Evolutionary conservation across 2,113 vertebrate species (phyloP), one percentile per base, ranked within the genome.

Genomic region (Salvelinus namaycush): DNA sequence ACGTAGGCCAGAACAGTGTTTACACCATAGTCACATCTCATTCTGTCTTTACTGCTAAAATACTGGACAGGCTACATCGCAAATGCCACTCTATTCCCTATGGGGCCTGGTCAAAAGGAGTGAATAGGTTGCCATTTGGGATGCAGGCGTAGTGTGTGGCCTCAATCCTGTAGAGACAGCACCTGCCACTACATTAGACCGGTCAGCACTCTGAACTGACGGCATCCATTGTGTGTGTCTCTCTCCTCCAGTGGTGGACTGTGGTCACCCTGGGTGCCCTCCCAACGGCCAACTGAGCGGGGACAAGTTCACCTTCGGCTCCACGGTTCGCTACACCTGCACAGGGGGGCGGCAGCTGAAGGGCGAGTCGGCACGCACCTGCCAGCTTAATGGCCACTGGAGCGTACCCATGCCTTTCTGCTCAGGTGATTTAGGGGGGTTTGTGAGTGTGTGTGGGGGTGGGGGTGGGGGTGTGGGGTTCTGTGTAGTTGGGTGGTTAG

Each of bases 311-410:
- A 97, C 96, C 0, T 96, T 97, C 86, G 97, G 97, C 65, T 95
- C 97, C 54, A 95, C 94, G 0, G 94, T 99, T 88, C 95, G 93
- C 86, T 99, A 98, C 74, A 90, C 93, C 34, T 99, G 98, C 91
- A 89, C 90, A 48, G 96, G 96, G 20, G 97, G 95, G 62, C 92
- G 92, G 3, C 91, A 89, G 1, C 90, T 98, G 79, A 80, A 97
- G 54, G 98, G 98, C 65, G 95, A 95, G 11, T 80, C 96, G 18
- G 91, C 95, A 71, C 94, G 97, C 72, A 97, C 94, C 1, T 99
- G 98, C 78, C 97, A 99, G 48, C 85, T 98, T 83, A 99, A 94
- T n/a, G 96, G 97, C 78, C 96, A 97, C 76, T 99, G 98, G 97
- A 98, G 96, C 59, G 95, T 94, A 85, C 95, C 97, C 9, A 94